Base-by-base conservation (phyloP, 2,888 invertebrate genomes). In the Agriopis leucophaearia region DNA sequence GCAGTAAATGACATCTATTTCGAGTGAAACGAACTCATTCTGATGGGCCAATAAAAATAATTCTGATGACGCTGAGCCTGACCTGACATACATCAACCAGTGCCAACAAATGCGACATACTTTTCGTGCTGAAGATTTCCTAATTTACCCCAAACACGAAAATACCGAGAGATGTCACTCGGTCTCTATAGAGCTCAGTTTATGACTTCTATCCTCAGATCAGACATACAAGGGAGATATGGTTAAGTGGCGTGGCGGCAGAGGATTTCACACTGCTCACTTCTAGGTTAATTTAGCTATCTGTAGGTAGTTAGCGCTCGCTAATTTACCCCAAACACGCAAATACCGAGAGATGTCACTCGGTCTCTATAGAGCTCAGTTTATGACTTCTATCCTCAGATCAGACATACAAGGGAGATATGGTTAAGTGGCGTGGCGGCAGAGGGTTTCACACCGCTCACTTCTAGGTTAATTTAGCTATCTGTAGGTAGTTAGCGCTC, bases 21-120 rank as follows among this genome's bases (percentile, higher is more conserved):
- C 71, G 71, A 78, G 76, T 68, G 64, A 69, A 64, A 64, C 16
- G 72, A 72, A 71, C 74, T 76, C 75, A 78, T 81, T 82, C 78
- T 78, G 81, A 79, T 81, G 81, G 78, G 76, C 81, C 83, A 87
- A 87, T 89, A 88, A 89, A 88, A 90, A 88, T 88, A 88, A 87
- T 90, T 85, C 81, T 74, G 80, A 85, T 86, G 88, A 83, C 82
- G 82, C 77, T 80, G 81, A 81, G 82, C 76, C 85, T 88, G 89
- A 89, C 87, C 89, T 87, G 89, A 82, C 88, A 87, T 74, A 87
- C 83, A 84, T 87, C 82, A 83, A 80, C 78, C 80, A 82, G 79
- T 86, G 88, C 85, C 86, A 85, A 87, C 86, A 81, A 86, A 82
- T 84, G 87, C 84, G 90, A 87, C 89, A 91, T 79, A 88, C 84